These are phyloP conservation scores for Callinectes sapidus DNA, from an alignment of 2,888 invertebrate species.

Conservation along the genomic window DNA sequence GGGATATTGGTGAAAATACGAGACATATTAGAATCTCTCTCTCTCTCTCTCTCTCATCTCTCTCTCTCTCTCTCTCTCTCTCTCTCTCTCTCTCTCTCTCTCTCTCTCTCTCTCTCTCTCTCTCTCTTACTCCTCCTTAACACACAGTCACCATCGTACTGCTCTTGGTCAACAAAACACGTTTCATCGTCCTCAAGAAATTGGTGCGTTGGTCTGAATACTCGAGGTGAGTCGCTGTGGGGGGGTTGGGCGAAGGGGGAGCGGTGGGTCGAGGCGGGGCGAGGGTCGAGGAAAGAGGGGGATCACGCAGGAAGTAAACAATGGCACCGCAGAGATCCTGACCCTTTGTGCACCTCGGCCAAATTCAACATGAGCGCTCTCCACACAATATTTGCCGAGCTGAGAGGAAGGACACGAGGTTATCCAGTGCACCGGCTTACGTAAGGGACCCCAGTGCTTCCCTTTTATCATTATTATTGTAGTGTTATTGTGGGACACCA, in stretches of 20 bases:
- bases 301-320: not conserved
- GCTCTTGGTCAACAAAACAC: not conserved
- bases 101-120: conserved; percentile 23
- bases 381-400: not conserved
- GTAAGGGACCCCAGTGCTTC: not conserved
- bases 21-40: not conserved
- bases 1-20: not conserved
- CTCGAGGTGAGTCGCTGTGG: not conserved
- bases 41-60: no score
- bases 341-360: not conserved
- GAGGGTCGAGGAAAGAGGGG: not conserved
- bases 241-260: not conserved
- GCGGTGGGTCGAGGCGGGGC: not conserved
- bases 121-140: conserved; percentile 4
- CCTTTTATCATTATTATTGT: not conserved
- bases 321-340: not conserved
- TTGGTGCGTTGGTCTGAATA: not conserved
- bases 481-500: no score
- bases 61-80: conserved; percentile 38
- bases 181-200: not conserved
- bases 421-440: not conserved
- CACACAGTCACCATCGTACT: not conserved
- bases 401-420: not conserved
- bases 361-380: not conserved
- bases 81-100: conserved; percentile 42